Conservation (phyloP, 1,140 invertebrate genomes). For the Rhyzopertha dominica region DNA sequence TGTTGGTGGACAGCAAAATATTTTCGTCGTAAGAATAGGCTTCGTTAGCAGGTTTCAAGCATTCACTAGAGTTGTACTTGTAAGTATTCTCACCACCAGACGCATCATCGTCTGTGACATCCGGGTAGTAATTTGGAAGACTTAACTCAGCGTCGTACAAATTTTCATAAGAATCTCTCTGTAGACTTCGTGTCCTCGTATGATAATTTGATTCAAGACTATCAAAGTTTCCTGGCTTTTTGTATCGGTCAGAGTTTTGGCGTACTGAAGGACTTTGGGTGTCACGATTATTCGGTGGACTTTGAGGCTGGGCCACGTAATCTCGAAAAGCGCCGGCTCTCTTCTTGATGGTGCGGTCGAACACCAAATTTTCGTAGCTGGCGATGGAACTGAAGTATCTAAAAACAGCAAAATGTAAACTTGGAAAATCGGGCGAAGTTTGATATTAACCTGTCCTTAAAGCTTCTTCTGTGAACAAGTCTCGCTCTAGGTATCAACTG, state of each 20-base stretch:
- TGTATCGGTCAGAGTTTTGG: slow-evolving; percentile 7
- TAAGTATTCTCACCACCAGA: slow-evolving; percentile 13
- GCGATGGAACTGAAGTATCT: background rate
- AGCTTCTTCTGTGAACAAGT: slow-evolving; percentile 54
- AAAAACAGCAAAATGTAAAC: background rate
- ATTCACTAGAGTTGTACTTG: slow-evolving; percentile 16
- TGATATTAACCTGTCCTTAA: background rate
- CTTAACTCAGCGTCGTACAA: slow-evolving; percentile 30
- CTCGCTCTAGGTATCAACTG: slow-evolving; percentile 72
- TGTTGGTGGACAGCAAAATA: slow-evolving; percentile 37
- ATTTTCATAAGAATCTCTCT: slow-evolving; percentile 26
- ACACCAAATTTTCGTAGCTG: background rate
- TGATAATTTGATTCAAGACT: slow-evolving; percentile 62
- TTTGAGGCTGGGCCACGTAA: background rate
- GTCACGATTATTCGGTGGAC: slow-evolving; percentile 8
- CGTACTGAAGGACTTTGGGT: slow-evolving; percentile 13
- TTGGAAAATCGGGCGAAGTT: slow-evolving; percentile 5
- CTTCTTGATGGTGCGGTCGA: background rate
- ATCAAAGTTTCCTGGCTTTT: slow-evolving; percentile 43
- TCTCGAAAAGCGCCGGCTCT: background rate
- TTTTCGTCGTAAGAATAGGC: slow-evolving; percentile 42
- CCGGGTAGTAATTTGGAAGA: slow-evolving; percentile 44
- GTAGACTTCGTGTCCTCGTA: slow-evolving; percentile 45
- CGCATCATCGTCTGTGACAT: slow-evolving; percentile 46
- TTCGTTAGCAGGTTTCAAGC: slow-evolving; percentile 18